A percentile compares a stretch with the other conserved stretches of the same genome.
Evolutionary conservation across 2,888 invertebrate genomes (phyloP).

Genomic region (Andrena marginata): DNA sequence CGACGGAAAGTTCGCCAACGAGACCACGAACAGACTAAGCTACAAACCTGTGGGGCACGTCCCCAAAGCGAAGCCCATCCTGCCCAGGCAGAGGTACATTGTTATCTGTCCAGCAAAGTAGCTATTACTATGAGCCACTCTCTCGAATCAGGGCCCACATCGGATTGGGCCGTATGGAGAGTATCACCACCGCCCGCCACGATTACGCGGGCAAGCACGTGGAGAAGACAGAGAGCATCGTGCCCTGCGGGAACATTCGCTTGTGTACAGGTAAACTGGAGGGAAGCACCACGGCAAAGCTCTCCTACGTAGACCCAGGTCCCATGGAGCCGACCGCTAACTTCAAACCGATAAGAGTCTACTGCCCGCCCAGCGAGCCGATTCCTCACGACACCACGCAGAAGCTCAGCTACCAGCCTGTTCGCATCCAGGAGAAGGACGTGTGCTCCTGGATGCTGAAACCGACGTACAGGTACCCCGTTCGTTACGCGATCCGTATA

Average conservation of each 20-base stretch:
- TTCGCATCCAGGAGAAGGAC: constrained; percentile 75
- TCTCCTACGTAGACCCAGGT: constrained; percentile 80
- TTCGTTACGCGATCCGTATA: not conserved
- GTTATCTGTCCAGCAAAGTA: not conserved
- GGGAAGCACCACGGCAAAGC: constrained; percentile 74
- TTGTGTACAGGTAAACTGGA: constrained; percentile 75
- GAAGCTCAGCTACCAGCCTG: constrained; percentile 82
- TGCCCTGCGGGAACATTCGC: constrained; percentile 79
- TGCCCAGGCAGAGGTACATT: constrained; percentile 77
- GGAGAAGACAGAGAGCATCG: constrained; percentile 75
- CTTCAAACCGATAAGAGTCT: constrained; percentile 79
- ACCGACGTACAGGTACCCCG: constrained; percentile 74
- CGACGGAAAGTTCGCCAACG: constrained; percentile 75
- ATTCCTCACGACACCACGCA: constrained; percentile 80
- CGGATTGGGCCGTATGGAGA: constrained; percentile 78
- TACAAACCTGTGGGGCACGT: constrained; percentile 76
- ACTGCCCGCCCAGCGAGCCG: constrained; percentile 76
- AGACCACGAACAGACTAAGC: constrained; percentile 79
- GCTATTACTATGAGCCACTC: not conserved
- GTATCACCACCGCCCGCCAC: constrained; percentile 78
- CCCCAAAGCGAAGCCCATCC: constrained; percentile 76
- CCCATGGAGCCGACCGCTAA: constrained; percentile 73
- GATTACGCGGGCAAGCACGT: constrained; percentile 78
- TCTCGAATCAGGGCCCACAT: constrained; percentile 64
- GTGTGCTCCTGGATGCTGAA: constrained; percentile 82